These are phyloP conservation scores for Urocitellus parryii DNA, from an alignment of 2,113 vertebrate species.

Conservation along the genomic window DNA sequence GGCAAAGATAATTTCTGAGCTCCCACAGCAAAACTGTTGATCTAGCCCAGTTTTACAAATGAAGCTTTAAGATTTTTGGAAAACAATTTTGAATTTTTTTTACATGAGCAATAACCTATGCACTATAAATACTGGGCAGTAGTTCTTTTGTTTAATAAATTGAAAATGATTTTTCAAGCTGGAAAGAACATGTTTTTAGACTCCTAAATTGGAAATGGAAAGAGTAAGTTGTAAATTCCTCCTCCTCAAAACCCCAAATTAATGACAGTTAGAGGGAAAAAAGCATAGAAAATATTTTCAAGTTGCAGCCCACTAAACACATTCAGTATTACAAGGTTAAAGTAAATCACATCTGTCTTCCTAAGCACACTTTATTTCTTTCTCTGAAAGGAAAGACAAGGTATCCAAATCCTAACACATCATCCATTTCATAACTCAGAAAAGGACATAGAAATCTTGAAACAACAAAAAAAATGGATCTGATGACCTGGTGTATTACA, in stretches of 20 bases:
- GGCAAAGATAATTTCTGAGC: not conserved
- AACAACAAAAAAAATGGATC: not conserved
- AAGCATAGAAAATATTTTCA: constrained; percentile 22
- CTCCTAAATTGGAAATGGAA: constrained; percentile 37
- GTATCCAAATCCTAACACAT: not conserved
- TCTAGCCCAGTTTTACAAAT: not conserved
- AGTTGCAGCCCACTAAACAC: not conserved
- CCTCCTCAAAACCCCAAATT: constrained; percentile 56
- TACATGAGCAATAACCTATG: not conserved
- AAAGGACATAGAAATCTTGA: not conserved
- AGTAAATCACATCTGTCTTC: constrained; percentile 24
- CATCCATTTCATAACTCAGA: constrained; percentile 34
- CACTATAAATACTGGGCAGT: not conserved
- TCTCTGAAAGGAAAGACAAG: constrained; percentile 39
- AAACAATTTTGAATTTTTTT: constrained; percentile 25
- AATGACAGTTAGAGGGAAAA: constrained; percentile 50
- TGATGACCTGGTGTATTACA: not conserved
- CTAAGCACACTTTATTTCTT: not conserved
- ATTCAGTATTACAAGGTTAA: not conserved
- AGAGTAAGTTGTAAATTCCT: constrained; percentile 43
- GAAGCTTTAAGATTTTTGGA: not conserved
- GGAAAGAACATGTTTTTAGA: constrained; percentile 53
- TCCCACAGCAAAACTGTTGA: not conserved
- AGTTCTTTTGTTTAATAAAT: constrained; percentile 12
- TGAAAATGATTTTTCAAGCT: constrained; percentile 55